Evolutionary conservation across 2,888 invertebrate genomes (phyloP).

Genomic region (Drosophila rubida): DNA sequence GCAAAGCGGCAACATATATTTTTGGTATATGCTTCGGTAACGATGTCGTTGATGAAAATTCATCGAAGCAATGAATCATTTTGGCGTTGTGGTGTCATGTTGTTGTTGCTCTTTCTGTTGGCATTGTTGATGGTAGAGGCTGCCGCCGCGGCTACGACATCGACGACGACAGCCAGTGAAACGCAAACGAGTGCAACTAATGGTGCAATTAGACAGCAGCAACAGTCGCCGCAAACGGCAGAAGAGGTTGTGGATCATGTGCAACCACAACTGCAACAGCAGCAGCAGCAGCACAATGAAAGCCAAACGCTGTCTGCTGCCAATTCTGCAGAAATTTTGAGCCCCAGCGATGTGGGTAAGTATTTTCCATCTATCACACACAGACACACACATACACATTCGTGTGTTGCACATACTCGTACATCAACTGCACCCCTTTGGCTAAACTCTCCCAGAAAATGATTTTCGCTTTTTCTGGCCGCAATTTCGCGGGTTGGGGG

Average conservation of each 20-base stretch:
- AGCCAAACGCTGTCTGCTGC: slow-evolving; percentile 63
- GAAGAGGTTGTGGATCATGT: slow-evolving; percentile 29
- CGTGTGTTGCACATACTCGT: slow-evolving; percentile 2
- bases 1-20: slow-evolving; percentile 35
- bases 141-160: slow-evolving; percentile 42
- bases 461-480: slow-evolving; percentile 9
- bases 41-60: slow-evolving; percentile 82
- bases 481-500: slow-evolving; percentile 14
- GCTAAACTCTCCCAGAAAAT: slow-evolving; percentile 43
- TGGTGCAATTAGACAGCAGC: slow-evolving; percentile 79
- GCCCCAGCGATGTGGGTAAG: slow-evolving; percentile 75
- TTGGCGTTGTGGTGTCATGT: slow-evolving; percentile 74
- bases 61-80: slow-evolving; percentile 83
- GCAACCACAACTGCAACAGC: slow-evolving; percentile 19
- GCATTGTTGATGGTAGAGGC: slow-evolving; percentile 57
- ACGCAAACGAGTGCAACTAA: slow-evolving; percentile 77
- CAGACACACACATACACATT: slow-evolving; percentile 7
- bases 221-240: slow-evolving; percentile 35
- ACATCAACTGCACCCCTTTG: slow-evolving; percentile 47
- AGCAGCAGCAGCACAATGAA: slow-evolving; percentile 44
- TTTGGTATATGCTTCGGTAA: slow-evolving; percentile 78
- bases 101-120: slow-evolving; percentile 59
- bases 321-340: slow-evolving; percentile 76
- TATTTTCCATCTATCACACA: slow-evolving; percentile 40
- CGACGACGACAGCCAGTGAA: slow-evolving; percentile 54